Evolutionary conservation across 2,113 vertebrate genomes (phyloP).

Genomic region (Callithrix jacchus): DNA sequence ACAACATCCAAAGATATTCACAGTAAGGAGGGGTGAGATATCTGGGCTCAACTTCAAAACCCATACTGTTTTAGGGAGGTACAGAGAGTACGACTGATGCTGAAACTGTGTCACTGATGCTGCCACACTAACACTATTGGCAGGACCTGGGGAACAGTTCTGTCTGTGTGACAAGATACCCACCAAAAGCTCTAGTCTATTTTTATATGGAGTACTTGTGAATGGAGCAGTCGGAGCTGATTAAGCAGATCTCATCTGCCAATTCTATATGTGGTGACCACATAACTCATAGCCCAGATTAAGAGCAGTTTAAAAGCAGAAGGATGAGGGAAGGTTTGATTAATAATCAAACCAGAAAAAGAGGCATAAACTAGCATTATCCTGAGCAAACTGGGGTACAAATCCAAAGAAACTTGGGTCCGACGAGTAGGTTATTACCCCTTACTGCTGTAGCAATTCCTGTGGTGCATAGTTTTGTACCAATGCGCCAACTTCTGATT

Average conservation of each 20-base stretch:
- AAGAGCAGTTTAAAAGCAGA: background rate
- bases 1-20: background rate
- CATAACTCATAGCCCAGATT: background rate
- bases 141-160: background rate
- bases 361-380: background rate
- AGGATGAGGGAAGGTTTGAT: background rate
- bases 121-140: background rate
- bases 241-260: background rate
- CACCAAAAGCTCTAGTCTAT: background rate
- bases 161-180: background rate
- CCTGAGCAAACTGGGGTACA: background rate
- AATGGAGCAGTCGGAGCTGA: background rate
- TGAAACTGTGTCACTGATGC: background rate
- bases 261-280: background rate
- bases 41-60: background rate
- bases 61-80: background rate
- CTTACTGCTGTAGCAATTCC: background rate
- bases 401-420: background rate
- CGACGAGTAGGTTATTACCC: background rate
- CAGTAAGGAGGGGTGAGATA: background rate
- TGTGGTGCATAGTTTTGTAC: background rate
- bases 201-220: background rate
- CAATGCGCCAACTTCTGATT: background rate
- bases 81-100: background rate
- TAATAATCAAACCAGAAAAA: background rate